Percentiles rank a stretch among this genome's conserved stretches.
These are phyloP conservation scores for Neolamprologus longior DNA, from an alignment of 2,113 vertebrate genomes.

Conservation along the genomic window DNA sequence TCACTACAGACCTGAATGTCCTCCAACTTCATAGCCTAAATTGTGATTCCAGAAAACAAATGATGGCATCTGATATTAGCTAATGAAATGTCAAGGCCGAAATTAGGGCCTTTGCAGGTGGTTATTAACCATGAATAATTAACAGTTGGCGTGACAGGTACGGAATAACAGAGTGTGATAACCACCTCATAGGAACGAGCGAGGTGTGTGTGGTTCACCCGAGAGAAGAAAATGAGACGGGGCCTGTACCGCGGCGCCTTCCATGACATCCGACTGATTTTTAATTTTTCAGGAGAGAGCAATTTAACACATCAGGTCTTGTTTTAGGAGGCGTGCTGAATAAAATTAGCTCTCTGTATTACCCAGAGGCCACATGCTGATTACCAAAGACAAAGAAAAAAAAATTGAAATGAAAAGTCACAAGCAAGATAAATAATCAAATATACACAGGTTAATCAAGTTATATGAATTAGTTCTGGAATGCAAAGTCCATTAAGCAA, in stretches of 20 bases:
- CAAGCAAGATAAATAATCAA: neutral
- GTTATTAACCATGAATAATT: conserved; percentile 46
- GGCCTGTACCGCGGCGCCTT: neutral
- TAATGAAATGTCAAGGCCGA: conserved; percentile 30
- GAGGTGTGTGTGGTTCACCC: neutral
- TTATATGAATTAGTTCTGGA: neutral
- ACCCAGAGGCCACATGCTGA: neutral
- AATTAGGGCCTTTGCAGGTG: conserved; percentile 7
- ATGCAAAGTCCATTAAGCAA: neutral
- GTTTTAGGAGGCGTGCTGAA: conserved; percentile 1
- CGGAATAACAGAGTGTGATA: conserved; percentile 4
- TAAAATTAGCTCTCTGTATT: neutral
- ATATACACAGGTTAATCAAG: neutral
- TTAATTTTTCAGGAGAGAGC: conserved; percentile 19
- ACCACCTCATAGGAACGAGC: neutral
- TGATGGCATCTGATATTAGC: conserved; percentile 2
- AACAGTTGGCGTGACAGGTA: conserved; percentile 12
- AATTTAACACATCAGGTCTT: conserved; percentile 10
- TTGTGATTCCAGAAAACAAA: conserved; percentile 14
- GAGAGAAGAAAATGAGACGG: neutral
- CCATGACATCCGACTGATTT: conserved; percentile 12
- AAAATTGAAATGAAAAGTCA: neutral
- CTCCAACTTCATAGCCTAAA: conserved; percentile 3
- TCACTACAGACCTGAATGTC: neutral
- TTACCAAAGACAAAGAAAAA: neutral